Conservation (phyloP, 2,797 vertebrate genomes). For the Champsocephalus esox region DNA sequence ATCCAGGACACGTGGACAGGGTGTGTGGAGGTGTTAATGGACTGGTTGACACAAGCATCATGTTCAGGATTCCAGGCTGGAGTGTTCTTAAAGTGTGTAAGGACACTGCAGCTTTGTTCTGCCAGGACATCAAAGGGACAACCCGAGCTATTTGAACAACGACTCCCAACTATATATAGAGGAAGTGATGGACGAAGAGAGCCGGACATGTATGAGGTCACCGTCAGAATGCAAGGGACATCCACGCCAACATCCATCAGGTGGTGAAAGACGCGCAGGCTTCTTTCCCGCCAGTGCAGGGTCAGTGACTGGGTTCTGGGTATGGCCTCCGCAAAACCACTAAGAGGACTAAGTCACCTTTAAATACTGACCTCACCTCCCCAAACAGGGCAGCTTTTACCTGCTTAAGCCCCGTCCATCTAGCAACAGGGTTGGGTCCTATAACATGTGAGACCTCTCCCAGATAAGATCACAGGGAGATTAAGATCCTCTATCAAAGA, state of each 20-base stretch:
- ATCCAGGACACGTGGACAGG: slow-evolving; percentile 49
- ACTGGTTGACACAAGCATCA: slow-evolving; percentile 80
- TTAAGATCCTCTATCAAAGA: slow-evolving; percentile 82
- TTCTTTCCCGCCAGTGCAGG: slow-evolving; percentile 55
- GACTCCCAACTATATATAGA: slow-evolving; percentile 83
- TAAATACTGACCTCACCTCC: slow-evolving; percentile 47
- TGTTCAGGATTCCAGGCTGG: slow-evolving; percentile 81
- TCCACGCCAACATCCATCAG: slow-evolving; percentile 67
- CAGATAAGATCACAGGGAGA: slow-evolving; percentile 78
- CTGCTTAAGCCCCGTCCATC: slow-evolving; percentile 66
- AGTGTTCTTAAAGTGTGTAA: slow-evolving; percentile 81
- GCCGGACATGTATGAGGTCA: slow-evolving; percentile 80
- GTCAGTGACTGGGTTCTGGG: slow-evolving; percentile 67
- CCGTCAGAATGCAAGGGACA: slow-evolving; percentile 70
- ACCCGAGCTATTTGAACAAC: slow-evolving; percentile 78
- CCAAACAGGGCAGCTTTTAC: slow-evolving; percentile 59
- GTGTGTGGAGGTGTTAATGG: slow-evolving; percentile 79
- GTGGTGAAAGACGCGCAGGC: slow-evolving; percentile 82
- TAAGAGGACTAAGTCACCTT: slow-evolving; percentile 66
- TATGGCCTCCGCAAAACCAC: slow-evolving; percentile 41
- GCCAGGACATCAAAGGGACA: slow-evolving; percentile 81
- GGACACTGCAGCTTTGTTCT: slow-evolving; percentile 82
- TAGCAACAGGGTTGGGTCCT: slow-evolving; percentile 39
- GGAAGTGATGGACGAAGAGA: slow-evolving; percentile 81
- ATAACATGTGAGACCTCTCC: slow-evolving; percentile 55